These are phyloP conservation scores for Tetheella fluctuosa DNA, from an alignment of 2,888 invertebrate species.

Conservation along the genomic window DNA sequence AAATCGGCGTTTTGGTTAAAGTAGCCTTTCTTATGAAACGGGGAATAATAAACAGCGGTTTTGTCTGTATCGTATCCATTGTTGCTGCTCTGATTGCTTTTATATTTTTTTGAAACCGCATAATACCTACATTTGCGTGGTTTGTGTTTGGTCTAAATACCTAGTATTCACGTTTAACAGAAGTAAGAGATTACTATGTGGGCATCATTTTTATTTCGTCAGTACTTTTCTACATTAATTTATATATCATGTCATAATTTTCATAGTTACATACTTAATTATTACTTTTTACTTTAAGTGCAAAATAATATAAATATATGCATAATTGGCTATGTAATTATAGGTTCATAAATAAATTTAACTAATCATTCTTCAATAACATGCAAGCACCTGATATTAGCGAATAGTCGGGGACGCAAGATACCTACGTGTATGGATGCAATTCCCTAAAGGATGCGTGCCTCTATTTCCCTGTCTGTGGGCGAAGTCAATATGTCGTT, in stretches of 20 bases:
- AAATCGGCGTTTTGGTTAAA: conserved; percentile 74
- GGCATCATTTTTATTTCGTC: conserved; percentile 9
- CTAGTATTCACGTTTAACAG: not conserved
- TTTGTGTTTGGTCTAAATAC: conserved; percentile 13
- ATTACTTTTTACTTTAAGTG: too few species aligned
- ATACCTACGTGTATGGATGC: conserved; percentile 54
- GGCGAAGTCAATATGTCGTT: conserved; percentile 77
- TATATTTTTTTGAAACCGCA: conserved; percentile 38
- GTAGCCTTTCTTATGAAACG: conserved; percentile 63
- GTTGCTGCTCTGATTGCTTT: conserved; percentile 58
- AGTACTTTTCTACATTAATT: conserved; percentile 2
- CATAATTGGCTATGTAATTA: not conserved
- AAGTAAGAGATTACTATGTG: not conserved
- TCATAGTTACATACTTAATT: too few species aligned
- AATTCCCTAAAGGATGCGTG: conserved; percentile 71
- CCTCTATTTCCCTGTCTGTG: conserved; percentile 63
- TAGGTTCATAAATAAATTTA: not conserved
- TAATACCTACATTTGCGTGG: conserved; percentile 16
- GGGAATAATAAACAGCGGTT: conserved; percentile 61
- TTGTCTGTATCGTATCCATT: conserved; percentile 53
- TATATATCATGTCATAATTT: too few species aligned
- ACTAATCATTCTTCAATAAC: not conserved
- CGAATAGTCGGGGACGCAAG: conserved; percentile 28
- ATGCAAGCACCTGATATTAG: conserved; percentile 1
- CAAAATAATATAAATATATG: not conserved